These are phyloP conservation scores for roundworm (Caenorhabditis elegans) DNA, from an alignment of 1,140 invertebrate species.

Conservation along the genomic window DNA sequence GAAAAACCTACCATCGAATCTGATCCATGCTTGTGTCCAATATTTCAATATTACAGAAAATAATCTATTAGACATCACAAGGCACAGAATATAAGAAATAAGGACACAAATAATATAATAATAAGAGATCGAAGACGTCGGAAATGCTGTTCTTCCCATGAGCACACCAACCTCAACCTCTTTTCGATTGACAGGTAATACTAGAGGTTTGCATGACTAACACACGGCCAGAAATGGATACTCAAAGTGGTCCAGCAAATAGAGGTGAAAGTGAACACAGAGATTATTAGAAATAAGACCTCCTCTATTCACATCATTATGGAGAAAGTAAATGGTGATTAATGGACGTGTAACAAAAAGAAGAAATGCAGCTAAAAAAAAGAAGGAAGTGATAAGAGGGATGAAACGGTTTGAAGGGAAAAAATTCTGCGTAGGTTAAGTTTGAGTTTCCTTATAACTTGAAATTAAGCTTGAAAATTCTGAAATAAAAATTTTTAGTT, in stretches of 20 bases:
- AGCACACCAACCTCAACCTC: not conserved
- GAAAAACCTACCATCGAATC: not conserved
- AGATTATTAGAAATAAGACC: not conserved
- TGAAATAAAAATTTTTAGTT: too few species aligned
- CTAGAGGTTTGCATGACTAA: conserved; percentile 31
- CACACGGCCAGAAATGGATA: conserved; percentile 21
- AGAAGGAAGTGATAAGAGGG: not conserved
- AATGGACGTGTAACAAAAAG: conserved; percentile 25
- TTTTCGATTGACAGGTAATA: conserved; percentile 27
- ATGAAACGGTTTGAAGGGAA: not conserved
- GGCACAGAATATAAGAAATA: not conserved
- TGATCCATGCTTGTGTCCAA: conserved; percentile 8
- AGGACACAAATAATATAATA: not conserved
- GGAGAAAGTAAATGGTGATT: conserved; percentile 11
- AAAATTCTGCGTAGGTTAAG: too few species aligned
- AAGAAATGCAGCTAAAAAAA: not conserved
- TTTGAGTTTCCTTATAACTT: too few species aligned
- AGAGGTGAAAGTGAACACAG: not conserved
- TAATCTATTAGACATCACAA: not conserved
- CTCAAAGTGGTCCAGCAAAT: not conserved
- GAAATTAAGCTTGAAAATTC: too few species aligned
- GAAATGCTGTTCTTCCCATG: conserved; percentile 11
- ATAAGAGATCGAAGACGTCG: conserved; percentile 16
- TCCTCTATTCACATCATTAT: not conserved
- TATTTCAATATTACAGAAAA: not conserved